Conservation (phyloP, 2,888 invertebrate species). For the Lasius fuliginosus region DNA sequence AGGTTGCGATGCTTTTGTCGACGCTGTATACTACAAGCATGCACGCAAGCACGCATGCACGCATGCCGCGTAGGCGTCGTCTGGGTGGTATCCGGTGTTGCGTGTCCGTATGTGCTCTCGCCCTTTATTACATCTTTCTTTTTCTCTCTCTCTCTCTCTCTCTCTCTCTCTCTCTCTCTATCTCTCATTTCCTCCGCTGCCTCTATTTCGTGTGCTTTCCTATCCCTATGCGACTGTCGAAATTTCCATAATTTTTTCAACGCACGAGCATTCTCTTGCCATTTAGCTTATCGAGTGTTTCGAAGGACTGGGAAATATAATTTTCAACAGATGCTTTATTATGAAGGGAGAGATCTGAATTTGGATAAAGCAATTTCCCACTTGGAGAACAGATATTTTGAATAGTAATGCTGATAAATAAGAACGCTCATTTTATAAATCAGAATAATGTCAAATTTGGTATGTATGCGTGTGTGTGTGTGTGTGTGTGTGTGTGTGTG, state of each 20-base stretch:
- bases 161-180: slow-evolving; percentile 3
- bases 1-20: slow-evolving; percentile 12
- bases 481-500: too few species aligned
- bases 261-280: neutral
- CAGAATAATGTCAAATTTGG: too few species aligned
- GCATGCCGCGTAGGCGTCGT: slow-evolving; percentile 78
- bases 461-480: too few species aligned
- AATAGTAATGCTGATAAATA: too few species aligned
- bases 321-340: neutral
- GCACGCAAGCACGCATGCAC: slow-evolving; percentile 26
- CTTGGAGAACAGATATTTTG: neutral
- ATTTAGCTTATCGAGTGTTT: neutral
- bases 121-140: slow-evolving; percentile 43
- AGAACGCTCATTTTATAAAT: too few species aligned
- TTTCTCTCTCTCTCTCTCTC: neutral
- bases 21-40: neutral
- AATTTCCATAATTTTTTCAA: slow-evolving; percentile 13
- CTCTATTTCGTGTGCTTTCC: slow-evolving; percentile 53
- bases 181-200: slow-evolving; percentile 39
- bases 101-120: slow-evolving; percentile 72
- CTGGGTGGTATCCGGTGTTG: slow-evolving; percentile 85
- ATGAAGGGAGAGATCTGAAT: neutral
- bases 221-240: slow-evolving; percentile 14
- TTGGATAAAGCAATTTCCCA: neutral
- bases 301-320: neutral